A percentile compares a stretch with the other conserved stretches of the same genome.
phyloP scores from a whole-genome alignment of 2,113 vertebrate genomes.

The Psittacara wagleri region DNA sequence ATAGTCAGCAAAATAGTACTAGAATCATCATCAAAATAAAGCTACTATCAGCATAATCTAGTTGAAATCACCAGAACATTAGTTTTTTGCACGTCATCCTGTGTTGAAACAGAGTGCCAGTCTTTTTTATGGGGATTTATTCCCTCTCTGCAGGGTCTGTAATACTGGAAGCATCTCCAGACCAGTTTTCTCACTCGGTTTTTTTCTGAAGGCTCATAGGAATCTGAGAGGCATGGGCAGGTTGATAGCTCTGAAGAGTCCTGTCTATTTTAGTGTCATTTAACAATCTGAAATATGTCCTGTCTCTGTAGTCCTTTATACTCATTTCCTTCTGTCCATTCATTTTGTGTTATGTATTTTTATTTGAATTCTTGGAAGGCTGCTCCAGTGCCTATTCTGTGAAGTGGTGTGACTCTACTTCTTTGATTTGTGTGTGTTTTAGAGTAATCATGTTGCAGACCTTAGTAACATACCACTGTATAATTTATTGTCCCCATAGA shows the following conservation, averaged over 20 bases:
- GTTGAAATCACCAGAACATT: background rate
- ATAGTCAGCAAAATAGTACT: background rate
- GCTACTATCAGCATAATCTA: background rate
- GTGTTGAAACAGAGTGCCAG: background rate
- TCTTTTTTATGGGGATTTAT: background rate
- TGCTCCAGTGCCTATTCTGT: background rate
- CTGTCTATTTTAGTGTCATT: background rate
- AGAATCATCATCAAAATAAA: background rate
- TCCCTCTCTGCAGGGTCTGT: background rate
- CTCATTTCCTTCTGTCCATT: background rate
- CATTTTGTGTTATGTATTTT: background rate
- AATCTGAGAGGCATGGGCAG: background rate
- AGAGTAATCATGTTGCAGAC: background rate
- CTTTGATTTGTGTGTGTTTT: background rate
- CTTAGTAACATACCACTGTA: background rate
- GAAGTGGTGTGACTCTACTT: background rate
- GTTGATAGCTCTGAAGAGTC: background rate
- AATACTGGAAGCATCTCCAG: background rate
- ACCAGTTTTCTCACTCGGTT: background rate
- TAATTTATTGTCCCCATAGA: background rate
- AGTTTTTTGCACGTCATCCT: background rate
- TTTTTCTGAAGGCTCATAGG: background rate
- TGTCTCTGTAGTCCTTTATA: background rate
- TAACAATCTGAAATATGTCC: background rate
- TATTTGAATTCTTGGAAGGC: background rate